Evolutionary conservation across 2,888 invertebrate species (phyloP).

Genomic region (Psylliodes chrysocephalus): DNA sequence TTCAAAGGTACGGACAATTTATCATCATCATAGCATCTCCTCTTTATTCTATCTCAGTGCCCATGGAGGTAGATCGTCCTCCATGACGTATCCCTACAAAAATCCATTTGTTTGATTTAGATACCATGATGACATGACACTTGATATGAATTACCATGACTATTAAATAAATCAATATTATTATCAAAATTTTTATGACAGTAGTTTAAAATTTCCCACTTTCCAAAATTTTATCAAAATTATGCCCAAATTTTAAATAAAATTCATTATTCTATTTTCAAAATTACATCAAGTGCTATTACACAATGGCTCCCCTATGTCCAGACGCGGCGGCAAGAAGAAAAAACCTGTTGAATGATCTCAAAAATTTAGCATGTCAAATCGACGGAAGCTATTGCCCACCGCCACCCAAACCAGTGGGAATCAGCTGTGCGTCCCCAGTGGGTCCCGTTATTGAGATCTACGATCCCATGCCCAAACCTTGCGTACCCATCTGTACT

Average conservation of each 20-base stretch:
- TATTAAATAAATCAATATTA: slow-evolving; percentile 2
- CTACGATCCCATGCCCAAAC: slow-evolving; percentile 68
- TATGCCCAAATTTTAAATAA: slow-evolving; percentile 1
- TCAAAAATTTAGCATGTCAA: slow-evolving; percentile 57
- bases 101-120: too few species aligned
- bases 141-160: neutral
- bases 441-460: slow-evolving; percentile 64
- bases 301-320: slow-evolving; percentile 63
- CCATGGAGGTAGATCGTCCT: too few species aligned
- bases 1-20: too few species aligned
- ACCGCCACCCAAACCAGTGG: neutral
- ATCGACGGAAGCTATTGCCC: slow-evolving; percentile 53
- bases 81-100: too few species aligned
- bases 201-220: slow-evolving; percentile 2
- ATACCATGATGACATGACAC: too few species aligned
- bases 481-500: slow-evolving; percentile 68
- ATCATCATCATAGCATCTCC: too few species aligned
- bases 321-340: slow-evolving; percentile 52
- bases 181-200: slow-evolving; percentile 17
- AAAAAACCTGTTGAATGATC: slow-evolving; percentile 54
- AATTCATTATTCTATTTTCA: neutral
- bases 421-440: neutral
- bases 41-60: too few species aligned
- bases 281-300: slow-evolving; percentile 5
- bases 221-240: slow-evolving; percentile 25